Evolutionary conservation across 2,797 vertebrate genomes (phyloP).

Genomic region (Diglossa cyanea): DNA sequence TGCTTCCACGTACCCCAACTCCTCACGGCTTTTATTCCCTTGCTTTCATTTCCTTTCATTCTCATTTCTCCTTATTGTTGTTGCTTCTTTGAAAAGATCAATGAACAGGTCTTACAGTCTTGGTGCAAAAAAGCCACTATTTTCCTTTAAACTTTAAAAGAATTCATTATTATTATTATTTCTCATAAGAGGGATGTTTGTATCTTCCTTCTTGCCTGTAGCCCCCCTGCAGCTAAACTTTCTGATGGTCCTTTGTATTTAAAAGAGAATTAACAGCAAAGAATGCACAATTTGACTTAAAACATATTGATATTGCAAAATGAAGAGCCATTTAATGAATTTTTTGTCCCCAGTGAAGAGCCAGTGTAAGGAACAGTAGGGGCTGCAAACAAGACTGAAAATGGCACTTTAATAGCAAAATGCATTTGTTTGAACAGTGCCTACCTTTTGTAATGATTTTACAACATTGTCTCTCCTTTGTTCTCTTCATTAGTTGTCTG

Average conservation of each 20-base stretch:
- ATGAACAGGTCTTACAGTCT: constrained; percentile 48
- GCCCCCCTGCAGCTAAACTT: constrained; percentile 62
- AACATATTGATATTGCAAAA: constrained; percentile 71
- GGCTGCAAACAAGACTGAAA: constrained; percentile 63
- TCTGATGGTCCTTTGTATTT: constrained; percentile 59
- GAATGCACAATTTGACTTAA: constrained; percentile 71
- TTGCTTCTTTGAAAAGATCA: constrained; percentile 57
- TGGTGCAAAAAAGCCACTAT: constrained; percentile 36
- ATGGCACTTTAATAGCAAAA: constrained; percentile 62
- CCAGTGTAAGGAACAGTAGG: constrained; percentile 65
- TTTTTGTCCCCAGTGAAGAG: constrained; percentile 68
- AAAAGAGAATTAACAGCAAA: constrained; percentile 69
- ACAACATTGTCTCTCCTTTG: constrained; percentile 37
- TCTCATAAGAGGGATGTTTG: constrained; percentile 25
- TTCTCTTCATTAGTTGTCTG: constrained; percentile 56
- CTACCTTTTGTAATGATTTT: constrained; percentile 66
- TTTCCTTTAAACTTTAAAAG: constrained; percentile 60
- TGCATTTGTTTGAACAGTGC: constrained; percentile 48
- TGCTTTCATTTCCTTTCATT: constrained; percentile 36
- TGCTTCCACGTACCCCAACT: not conserved
- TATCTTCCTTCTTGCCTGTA: constrained; percentile 42
- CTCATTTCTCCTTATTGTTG: constrained; percentile 24
- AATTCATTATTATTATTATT: constrained; percentile 59
- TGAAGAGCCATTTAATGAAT: constrained; percentile 68
- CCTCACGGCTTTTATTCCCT: constrained; percentile 1